Evolutionary conservation across 2,797 vertebrate genomes (phyloP).

Genomic region (Clarias pachynema): DNA sequence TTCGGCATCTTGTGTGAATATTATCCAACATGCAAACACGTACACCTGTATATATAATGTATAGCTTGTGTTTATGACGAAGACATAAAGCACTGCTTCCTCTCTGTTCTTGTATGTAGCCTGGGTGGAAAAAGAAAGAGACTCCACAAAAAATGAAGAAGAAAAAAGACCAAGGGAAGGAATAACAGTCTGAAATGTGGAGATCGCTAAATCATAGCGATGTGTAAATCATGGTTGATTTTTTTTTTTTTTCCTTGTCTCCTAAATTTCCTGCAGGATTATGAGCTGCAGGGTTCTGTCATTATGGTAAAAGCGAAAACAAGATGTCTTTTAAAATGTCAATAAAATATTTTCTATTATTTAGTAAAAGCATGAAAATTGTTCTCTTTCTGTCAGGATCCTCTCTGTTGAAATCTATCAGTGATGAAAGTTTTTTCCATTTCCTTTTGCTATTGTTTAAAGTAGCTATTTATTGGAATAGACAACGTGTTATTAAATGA

Average conservation of each 20-base stretch:
- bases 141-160: not conserved
- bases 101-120: constrained; percentile 28
- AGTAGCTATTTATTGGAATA: not conserved
- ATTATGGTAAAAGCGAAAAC: constrained; percentile 34
- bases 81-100: constrained; percentile 33
- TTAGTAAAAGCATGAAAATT: constrained; percentile 40
- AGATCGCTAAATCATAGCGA: constrained; percentile 22
- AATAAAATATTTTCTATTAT: constrained; percentile 60
- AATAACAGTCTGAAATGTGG: constrained; percentile 5
- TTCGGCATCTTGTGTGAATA: constrained; percentile 31
- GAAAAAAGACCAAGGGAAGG: not conserved
- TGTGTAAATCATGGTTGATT: constrained; percentile 45
- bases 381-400: not conserved
- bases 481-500: not conserved
- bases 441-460: not conserved
- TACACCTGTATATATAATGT: constrained; percentile 36
- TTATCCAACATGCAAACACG: constrained; percentile 8
- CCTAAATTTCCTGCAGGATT: constrained; percentile 44
- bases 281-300: constrained; percentile 48
- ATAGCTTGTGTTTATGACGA: constrained; percentile 41
- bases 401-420: not conserved
- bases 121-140: not conserved
- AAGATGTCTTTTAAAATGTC: constrained; percentile 55
- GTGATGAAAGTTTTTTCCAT: not conserved
- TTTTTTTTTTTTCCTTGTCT: constrained; percentile 54